Conservation (phyloP, 2,888 invertebrate species). For the Drosophila anceps region DNA sequence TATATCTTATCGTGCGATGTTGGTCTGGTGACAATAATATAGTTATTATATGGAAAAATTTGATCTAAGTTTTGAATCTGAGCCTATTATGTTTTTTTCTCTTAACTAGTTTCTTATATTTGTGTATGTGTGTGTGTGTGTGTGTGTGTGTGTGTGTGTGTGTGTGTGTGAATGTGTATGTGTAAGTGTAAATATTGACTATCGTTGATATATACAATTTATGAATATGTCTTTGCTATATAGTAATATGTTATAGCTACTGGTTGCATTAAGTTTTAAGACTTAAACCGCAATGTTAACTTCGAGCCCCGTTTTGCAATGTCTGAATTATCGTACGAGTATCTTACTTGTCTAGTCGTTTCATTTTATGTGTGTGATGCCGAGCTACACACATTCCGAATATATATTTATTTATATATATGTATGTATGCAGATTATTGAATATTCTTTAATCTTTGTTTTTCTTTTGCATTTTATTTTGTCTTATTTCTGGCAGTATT, state of each 20-base stretch:
- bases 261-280: slow-evolving; percentile 55
- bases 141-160: slow-evolving; percentile 26
- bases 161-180: slow-evolving; percentile 27
- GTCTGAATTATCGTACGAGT: slow-evolving; percentile 57
- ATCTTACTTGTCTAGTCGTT: slow-evolving; percentile 62
- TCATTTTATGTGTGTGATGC: slow-evolving; percentile 25
- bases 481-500: slow-evolving; percentile 82
- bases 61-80: slow-evolving; percentile 29
- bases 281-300: slow-evolving; percentile 84
- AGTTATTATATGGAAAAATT: slow-evolving; percentile 15
- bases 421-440: slow-evolving; percentile 23
- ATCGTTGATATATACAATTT: slow-evolving; percentile 47
- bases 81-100: slow-evolving; percentile 29
- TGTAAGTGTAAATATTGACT: slow-evolving; percentile 34
- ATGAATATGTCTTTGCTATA: slow-evolving; percentile 43
- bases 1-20: slow-evolving; percentile 37
- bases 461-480: slow-evolving; percentile 59
- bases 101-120: slow-evolving; percentile 39
- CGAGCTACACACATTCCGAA: slow-evolving; percentile 46
- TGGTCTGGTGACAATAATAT: slow-evolving; percentile 30
- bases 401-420: slow-evolving; percentile 38
- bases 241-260: slow-evolving; percentile 41
- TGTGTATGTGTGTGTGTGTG: slow-evolving; percentile 19
- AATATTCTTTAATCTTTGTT: slow-evolving; percentile 46
- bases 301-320: slow-evolving; percentile 83